phyloP scores from a whole-genome alignment of 2,888 invertebrate genomes.

The Volucella inflata region DNA sequence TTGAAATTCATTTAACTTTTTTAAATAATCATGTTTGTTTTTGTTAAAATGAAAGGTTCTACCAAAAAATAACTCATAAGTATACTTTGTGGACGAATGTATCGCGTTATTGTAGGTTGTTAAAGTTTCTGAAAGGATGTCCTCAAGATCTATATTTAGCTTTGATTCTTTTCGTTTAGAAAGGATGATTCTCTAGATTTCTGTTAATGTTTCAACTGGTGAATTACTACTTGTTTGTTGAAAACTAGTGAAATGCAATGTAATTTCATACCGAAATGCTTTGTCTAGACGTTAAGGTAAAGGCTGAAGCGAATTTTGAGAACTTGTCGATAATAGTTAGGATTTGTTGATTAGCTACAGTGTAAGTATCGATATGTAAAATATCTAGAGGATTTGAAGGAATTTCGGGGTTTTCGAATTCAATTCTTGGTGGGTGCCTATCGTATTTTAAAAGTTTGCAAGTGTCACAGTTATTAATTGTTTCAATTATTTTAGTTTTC shows the following conservation, averaged over 20 bases:
- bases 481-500: constrained; percentile 5
- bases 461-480: background rate
- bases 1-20: constrained; percentile 4
- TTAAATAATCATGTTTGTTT: background rate
- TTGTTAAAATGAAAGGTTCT: too few species aligned
- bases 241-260: background rate
- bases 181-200: background rate
- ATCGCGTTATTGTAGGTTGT: too few species aligned
- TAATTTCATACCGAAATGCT: background rate
- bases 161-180: background rate
- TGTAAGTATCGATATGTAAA: constrained; percentile 9
- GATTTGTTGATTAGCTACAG: too few species aligned
- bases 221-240: constrained; percentile 1
- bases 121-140: too few species aligned
- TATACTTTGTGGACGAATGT: too few species aligned
- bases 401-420: constrained; percentile 6
- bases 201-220: background rate
- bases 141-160: background rate
- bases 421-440: background rate
- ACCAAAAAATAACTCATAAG: too few species aligned
- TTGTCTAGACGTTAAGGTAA: background rate
- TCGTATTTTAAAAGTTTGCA: background rate
- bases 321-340: constrained; percentile 9
- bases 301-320: constrained; percentile 12
- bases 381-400: background rate